These are phyloP conservation scores for Plectropomus leopardus DNA, from an alignment of 2,113 vertebrate genomes.

Conservation along the genomic window DNA sequence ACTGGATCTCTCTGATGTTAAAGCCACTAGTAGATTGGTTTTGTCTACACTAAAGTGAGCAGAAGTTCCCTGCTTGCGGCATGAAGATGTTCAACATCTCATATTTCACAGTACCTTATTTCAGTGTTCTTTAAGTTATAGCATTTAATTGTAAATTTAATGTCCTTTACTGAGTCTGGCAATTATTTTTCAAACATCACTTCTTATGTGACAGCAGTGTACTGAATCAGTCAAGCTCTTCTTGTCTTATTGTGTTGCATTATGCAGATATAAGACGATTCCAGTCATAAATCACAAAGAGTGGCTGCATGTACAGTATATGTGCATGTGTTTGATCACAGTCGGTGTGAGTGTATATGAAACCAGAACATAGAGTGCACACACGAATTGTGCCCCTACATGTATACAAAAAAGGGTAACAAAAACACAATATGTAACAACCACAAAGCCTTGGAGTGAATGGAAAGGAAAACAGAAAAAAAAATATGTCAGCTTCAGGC, in stretches of 20 bases:
- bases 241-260: not conserved
- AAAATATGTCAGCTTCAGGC: slow-evolving; percentile 29
- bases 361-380: not conserved
- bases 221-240: not conserved
- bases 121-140: not conserved
- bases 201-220: not conserved
- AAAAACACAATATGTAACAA: slow-evolving; percentile 35
- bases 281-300: not conserved
- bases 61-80: not conserved
- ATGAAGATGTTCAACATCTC: not conserved
- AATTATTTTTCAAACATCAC: not conserved
- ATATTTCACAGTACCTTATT: not conserved
- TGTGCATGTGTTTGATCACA: not conserved
- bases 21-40: slow-evolving; percentile 34
- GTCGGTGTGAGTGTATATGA: not conserved
- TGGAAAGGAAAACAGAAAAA: slow-evolving; percentile 4
- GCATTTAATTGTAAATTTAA: not conserved
- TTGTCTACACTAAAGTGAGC: slow-evolving; percentile 15
- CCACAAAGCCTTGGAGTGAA: slow-evolving; percentile 27
- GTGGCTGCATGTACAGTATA: not conserved
- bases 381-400: not conserved
- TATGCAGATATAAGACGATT: not conserved
- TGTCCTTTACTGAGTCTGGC: not conserved
- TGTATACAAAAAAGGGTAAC: not conserved
- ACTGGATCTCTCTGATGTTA: slow-evolving; percentile 40